Percentiles rank a stretch among this genome's conserved stretches.
phyloP scores from a whole-genome alignment of 2,113 vertebrate species.

The Carassius carassius region DNA sequence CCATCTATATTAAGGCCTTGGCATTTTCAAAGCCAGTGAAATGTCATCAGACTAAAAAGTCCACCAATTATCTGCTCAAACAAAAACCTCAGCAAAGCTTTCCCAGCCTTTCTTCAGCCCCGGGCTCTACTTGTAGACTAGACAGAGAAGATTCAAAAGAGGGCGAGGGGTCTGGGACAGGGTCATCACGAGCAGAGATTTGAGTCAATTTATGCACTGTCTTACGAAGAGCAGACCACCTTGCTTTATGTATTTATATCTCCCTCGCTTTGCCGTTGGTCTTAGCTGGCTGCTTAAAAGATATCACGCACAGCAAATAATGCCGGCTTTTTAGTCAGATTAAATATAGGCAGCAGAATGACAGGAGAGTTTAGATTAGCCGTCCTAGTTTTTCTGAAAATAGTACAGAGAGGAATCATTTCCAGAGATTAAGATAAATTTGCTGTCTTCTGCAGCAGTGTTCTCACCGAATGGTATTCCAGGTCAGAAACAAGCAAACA shows the following conservation, averaged over 20 bases:
- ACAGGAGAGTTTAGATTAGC: constrained; percentile 60
- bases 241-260: constrained; percentile 51
- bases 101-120: constrained; percentile 3
- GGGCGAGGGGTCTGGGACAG: not conserved
- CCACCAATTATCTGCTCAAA: not conserved
- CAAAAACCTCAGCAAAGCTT: not conserved
- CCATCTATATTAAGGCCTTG: constrained; percentile 19
- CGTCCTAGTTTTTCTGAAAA: constrained; percentile 52
- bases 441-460: constrained; percentile 48
- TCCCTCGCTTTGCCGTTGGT: not conserved
- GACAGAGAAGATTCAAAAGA: constrained; percentile 32
- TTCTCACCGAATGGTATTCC: constrained; percentile 18
- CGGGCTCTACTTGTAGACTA: constrained; percentile 34
- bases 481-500: constrained; percentile 8
- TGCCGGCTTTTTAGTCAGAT: constrained; percentile 47
- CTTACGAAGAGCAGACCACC: constrained; percentile 24
- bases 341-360: constrained; percentile 61
- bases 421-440: constrained; percentile 59
- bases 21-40: constrained; percentile 34
- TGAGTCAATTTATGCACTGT: constrained; percentile 45
- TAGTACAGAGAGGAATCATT: constrained; percentile 59
- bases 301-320: constrained; percentile 45
- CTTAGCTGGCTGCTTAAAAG: constrained; percentile 40
- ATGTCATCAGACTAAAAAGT: constrained; percentile 9
- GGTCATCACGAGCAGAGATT: constrained; percentile 29